Conservation (phyloP, 2,888 invertebrate species). For the Hemicrepidius hirtus region DNA sequence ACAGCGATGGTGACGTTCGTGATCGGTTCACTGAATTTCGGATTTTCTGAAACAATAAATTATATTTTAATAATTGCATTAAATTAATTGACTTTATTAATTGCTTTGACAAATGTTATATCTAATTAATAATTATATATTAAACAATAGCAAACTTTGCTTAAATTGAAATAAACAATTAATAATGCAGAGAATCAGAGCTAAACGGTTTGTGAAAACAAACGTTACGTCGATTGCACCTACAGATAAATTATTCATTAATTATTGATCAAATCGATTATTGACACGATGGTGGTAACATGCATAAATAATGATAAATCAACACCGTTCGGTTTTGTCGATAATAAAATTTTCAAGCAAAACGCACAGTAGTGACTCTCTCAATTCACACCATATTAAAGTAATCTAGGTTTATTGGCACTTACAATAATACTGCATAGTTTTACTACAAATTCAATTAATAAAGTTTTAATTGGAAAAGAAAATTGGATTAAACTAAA, state of each 20-base stretch:
- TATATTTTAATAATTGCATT: neutral
- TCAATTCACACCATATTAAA: too few relatives aligned
- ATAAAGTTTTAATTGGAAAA: too few relatives aligned
- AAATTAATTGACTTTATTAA: neutral
- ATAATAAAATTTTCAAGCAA: too few relatives aligned
- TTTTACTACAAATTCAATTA: too few relatives aligned
- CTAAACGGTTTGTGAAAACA: too few relatives aligned
- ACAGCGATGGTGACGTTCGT: constrained; percentile 90
- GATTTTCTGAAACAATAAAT: constrained; percentile 78
- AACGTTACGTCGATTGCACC: too few relatives aligned
- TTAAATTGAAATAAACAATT: neutral
- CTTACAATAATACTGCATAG: too few relatives aligned
- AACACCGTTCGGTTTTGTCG: too few relatives aligned
- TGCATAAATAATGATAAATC: too few relatives aligned
- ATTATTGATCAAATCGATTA: neutral
- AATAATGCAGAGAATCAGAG: neutral
- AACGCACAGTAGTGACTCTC: too few relatives aligned
- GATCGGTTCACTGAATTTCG: constrained; percentile 88
- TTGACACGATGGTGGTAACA: neutral
- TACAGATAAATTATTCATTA: neutral
- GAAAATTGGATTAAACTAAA: too few relatives aligned
- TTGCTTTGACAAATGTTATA: neutral
- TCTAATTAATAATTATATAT: constrained; percentile 1
- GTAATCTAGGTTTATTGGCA: too few relatives aligned
- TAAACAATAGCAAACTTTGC: constrained; percentile 59